Base-by-base conservation (phyloP, 2,888 invertebrate species). In the Mesorhabditis sp. region DNA sequence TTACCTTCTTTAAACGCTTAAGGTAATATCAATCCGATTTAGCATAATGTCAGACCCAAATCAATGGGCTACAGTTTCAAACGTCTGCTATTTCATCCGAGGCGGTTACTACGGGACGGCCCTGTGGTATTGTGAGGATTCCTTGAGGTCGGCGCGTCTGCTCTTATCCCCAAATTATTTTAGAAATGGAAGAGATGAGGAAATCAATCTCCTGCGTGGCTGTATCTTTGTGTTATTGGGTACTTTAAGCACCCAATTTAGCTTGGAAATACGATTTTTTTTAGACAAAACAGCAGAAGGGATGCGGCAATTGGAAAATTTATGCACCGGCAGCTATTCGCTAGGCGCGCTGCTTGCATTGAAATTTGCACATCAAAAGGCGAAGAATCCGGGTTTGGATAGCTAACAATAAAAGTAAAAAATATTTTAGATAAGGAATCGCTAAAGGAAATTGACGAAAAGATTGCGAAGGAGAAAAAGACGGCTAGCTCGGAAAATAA, bases 241-340 rank as follows among this genome's bases (percentile, higher is more conserved):
- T 28, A 7, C 41, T 4, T 7, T 42, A 28, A 65, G 7, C 42
- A 43, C 15, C n/a, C 10, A 50, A 50, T 13, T 50, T 50, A 50
- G 58, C 2, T 28, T 50, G 58, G 58, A 50, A 50, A 13, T 50
- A 50, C 7, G 2, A n/a, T 50, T 50, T 50, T 28, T 62, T 77
- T 68, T 42, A 80, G 82, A 82, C 3, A 80, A 78, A 70, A 66
- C 78, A 3, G 70, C 83, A 4, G 83, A 83, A 50, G 81, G 81
- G 1, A 77, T 83, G 15, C 77, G 83, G 28, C 69, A 73, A 6
- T 66, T 83, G 43, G 79, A 78, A 10, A 65, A 71, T 6, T 10
- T 74, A 3, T 67, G 66, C 13, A 73, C 75, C 50, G 74, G 74
- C 13, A 65, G 74, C 7, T 68, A 66, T 65, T 66, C 71, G 50